These are phyloP conservation scores for Tortrix viridana DNA, from an alignment of 2,888 invertebrate species.

Conservation along the genomic window DNA sequence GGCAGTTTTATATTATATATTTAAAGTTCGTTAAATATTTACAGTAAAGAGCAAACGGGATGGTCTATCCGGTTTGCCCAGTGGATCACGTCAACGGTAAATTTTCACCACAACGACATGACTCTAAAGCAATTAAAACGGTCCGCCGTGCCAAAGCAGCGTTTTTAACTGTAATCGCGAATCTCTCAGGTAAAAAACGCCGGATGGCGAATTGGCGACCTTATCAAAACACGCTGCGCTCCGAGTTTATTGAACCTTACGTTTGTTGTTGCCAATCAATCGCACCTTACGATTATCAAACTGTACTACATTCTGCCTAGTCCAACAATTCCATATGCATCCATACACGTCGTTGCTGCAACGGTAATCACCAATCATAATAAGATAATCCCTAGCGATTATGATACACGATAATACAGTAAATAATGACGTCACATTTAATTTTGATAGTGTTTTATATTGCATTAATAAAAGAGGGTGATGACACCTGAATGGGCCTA, in stretches of 20 bases:
- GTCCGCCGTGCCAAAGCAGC: slow-evolving; percentile 64
- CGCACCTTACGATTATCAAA: slow-evolving; percentile 27
- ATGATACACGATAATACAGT: slow-evolving; percentile 40
- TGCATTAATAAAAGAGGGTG: slow-evolving; percentile 45
- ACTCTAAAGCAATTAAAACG: slow-evolving; percentile 82
- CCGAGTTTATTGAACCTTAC: slow-evolving; percentile 59
- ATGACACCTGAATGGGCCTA: slow-evolving; percentile 59
- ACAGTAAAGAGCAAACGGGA: slow-evolving; percentile 35
- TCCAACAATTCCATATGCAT: slow-evolving; percentile 4
- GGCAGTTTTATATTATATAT: too few species aligned
- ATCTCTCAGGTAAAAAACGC: slow-evolving; percentile 62
- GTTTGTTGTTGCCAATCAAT: slow-evolving; percentile 52
- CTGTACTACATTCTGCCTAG: slow-evolving; percentile 8
- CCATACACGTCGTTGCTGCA: slow-evolving; percentile 37
- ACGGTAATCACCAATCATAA: slow-evolving; percentile 38
- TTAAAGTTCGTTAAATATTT: slow-evolving; percentile 11
- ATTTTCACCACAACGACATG: slow-evolving; percentile 70
- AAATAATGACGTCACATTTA: slow-evolving; percentile 15
- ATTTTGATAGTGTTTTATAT: slow-evolving; percentile 24
- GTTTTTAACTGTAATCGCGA: slow-evolving; percentile 73
- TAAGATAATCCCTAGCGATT: slow-evolving; percentile 47
- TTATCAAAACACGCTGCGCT: slow-evolving; percentile 69
- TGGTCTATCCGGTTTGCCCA: slow-evolving; percentile 50
- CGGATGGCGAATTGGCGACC: slow-evolving; percentile 71
- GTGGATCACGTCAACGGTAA: slow-evolving; percentile 78